A percentile compares a stretch with the other conserved stretches of the same genome.
Evolutionary conservation across 2,113 vertebrate genomes (phyloP).

Genomic region (Poeciliopsis occidentalis): DNA sequence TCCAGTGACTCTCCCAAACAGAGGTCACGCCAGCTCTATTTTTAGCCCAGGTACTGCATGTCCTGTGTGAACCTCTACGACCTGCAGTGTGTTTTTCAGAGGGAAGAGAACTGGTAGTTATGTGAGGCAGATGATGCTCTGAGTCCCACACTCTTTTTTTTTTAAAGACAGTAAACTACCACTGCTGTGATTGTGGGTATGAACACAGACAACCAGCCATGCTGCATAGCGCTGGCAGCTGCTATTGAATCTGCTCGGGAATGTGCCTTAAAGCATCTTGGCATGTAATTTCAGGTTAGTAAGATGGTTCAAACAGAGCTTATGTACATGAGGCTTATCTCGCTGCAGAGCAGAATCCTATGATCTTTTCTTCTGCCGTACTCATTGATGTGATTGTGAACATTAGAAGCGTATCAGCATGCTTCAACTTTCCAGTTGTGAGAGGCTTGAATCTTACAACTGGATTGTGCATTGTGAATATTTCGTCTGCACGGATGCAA

Average conservation of each 20-base stretch:
- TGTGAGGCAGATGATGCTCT: not conserved
- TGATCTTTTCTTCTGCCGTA: conserved; percentile 4
- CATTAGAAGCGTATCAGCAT: not conserved
- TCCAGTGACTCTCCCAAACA: no score
- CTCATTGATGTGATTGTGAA: not conserved
- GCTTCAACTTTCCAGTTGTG: not conserved
- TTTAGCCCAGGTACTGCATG: not conserved
- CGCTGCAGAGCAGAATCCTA: not conserved
- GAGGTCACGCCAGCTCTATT: no score
- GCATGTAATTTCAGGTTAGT: conserved; percentile 57
- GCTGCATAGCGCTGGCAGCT: conserved; percentile 36
- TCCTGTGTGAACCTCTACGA: not conserved
- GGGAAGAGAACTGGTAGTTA: conserved; percentile 25
- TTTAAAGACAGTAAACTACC: conserved; percentile 6
- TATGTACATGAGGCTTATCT: conserved; percentile 19
- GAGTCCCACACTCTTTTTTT: conserved; percentile 3
- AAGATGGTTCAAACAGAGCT: conserved; percentile 30
- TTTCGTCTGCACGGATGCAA: no score
- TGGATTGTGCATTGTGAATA: no score
- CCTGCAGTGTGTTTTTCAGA: conserved; percentile 6
- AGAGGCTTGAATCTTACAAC: no score
- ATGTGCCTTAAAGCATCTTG: conserved; percentile 58
- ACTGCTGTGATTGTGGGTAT: conserved; percentile 59
- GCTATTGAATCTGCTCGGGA: conserved; percentile 45
- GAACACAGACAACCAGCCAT: conserved; percentile 19